Conservation (phyloP, 2,113 vertebrate genomes). For the Balaeniceps rex region DNA sequence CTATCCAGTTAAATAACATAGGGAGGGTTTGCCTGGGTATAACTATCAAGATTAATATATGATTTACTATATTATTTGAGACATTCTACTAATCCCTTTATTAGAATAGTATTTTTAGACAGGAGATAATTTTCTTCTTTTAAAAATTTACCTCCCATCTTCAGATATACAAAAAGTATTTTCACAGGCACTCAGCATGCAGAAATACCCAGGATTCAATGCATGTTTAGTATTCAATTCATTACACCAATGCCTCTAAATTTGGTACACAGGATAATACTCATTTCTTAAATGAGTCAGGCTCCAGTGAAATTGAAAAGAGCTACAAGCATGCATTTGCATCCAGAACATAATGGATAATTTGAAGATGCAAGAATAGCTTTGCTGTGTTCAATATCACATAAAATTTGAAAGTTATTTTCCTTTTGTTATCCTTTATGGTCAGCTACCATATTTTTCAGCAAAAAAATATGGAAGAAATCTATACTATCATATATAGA, state of each 20-base stretch:
- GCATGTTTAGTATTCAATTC: conserved; percentile 16
- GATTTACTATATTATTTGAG: neutral
- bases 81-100: neutral
- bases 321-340: conserved; percentile 13
- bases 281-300: conserved; percentile 44
- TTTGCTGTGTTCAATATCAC: neutral
- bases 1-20: neutral
- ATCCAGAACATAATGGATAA: conserved; percentile 2
- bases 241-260: conserved; percentile 13
- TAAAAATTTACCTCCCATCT: neutral
- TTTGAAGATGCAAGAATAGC: neutral
- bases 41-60: neutral
- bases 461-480: neutral
- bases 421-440: neutral
- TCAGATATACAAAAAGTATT: neutral
- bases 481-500: neutral
- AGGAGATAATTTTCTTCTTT: neutral
- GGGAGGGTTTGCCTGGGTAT: neutral
- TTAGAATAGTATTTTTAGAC: neutral
- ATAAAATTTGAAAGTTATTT: neutral
- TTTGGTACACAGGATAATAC: conserved; percentile 9
- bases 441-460: neutral
- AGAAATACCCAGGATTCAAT: neutral
- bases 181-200: neutral
- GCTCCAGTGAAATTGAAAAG: conserved; percentile 14